Evolutionary conservation across 2,888 invertebrate species (phyloP).

Genomic region (Conops quadrifasciatus): DNA sequence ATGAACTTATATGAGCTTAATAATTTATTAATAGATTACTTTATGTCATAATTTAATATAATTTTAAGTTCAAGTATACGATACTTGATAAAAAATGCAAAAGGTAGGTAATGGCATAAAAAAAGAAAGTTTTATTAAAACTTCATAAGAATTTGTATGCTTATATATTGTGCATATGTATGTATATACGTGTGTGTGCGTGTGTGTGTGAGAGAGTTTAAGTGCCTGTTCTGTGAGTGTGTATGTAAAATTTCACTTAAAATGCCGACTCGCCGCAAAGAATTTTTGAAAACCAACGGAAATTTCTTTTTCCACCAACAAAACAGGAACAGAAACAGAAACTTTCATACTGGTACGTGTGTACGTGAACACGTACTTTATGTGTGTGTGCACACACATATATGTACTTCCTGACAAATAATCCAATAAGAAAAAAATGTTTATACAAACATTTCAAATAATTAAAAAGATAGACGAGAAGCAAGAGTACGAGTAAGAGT

Average conservation of each 20-base stretch:
- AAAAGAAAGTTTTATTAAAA: too few species aligned
- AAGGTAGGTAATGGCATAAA: too few species aligned
- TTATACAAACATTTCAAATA: slow-evolving; percentile 14
- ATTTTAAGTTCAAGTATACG: too few species aligned
- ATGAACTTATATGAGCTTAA: too few species aligned
- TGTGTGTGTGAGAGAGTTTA: not conserved
- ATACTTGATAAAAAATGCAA: too few species aligned
- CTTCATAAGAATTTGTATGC: too few species aligned
- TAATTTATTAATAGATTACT: too few species aligned
- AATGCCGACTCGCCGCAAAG: not conserved
- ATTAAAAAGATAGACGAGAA: slow-evolving; percentile 5
- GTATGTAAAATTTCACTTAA: not conserved
- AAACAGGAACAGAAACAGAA: not conserved
- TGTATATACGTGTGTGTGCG: too few species aligned
- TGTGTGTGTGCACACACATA: not conserved
- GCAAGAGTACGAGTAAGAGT: not conserved
- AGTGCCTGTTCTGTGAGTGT: not conserved
- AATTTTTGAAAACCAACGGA: slow-evolving; percentile 9
- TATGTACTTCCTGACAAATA: not conserved
- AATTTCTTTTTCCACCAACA: not conserved
- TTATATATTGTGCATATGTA: too few species aligned
- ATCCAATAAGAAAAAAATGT: slow-evolving; percentile 1
- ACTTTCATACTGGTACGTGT: not conserved
- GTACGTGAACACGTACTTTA: not conserved
- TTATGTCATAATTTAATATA: too few species aligned